Conservation (phyloP, 64 coral and sea anemone genomes). For the Montipora foliosa region DNA sequence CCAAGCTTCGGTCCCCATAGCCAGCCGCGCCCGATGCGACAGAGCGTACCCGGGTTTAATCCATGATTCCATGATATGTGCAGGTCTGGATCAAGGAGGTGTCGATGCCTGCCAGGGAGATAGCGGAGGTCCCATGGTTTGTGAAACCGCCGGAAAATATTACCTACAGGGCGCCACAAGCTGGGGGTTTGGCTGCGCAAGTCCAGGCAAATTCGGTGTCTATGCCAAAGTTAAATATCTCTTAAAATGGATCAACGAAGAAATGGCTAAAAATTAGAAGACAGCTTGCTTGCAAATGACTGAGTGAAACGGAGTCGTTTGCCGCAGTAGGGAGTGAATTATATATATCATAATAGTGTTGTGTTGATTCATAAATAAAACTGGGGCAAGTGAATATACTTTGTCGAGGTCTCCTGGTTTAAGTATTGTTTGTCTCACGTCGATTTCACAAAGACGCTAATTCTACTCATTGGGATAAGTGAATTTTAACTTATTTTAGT, state of each 20-base stretch:
- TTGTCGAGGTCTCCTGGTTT: too few species aligned
- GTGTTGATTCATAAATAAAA: background rate
- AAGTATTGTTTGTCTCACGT: too few species aligned
- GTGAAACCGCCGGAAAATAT: slow-evolving; percentile 23
- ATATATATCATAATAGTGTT: background rate
- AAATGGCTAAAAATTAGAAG: slow-evolving; percentile 12
- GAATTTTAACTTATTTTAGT: too few species aligned
- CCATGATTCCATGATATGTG: slow-evolving; percentile 63
- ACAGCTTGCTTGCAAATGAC: background rate
- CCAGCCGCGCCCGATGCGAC: slow-evolving; percentile 19
- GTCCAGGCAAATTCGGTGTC: slow-evolving; percentile 61
- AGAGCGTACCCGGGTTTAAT: slow-evolving; percentile 44
- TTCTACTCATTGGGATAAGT: too few species aligned
- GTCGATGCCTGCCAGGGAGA: slow-evolving; percentile 69
- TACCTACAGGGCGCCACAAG: slow-evolving; percentile 57
- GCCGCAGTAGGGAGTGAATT: background rate
- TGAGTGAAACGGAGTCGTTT: background rate
- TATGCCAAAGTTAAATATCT: slow-evolving; percentile 68
- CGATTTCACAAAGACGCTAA: too few species aligned
- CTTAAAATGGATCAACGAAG: background rate
- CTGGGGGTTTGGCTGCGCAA: slow-evolving; percentile 60
- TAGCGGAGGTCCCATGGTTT: slow-evolving; percentile 38
- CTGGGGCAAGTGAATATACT: background rate
- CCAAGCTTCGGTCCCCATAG: slow-evolving; percentile 59
- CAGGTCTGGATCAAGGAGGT: slow-evolving; percentile 58